phyloP scores from a whole-genome alignment of 2,113 vertebrate species.

The Pelecanus crispus region DNA sequence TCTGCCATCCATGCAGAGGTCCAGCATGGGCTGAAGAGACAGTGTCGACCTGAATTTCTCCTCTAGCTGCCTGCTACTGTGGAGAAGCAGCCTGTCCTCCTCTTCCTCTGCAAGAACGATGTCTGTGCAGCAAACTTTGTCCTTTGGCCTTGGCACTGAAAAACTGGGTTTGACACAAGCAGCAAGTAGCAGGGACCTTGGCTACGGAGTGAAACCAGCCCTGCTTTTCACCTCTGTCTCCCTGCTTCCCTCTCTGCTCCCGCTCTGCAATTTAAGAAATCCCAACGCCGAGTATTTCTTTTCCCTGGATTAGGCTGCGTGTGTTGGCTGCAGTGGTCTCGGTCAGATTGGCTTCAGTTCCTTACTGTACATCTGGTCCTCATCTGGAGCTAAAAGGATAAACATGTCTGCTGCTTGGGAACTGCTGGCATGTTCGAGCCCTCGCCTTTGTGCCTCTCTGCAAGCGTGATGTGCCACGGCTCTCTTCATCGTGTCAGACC shows the following conservation, averaged over 20 bases:
- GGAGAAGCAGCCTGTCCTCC: background rate
- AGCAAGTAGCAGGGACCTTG: background rate
- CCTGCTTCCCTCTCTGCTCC: background rate
- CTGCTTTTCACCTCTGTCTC: background rate
- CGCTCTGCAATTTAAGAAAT: background rate
- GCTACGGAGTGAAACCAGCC: background rate
- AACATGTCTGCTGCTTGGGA: conserved; percentile 36
- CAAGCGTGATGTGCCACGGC: background rate
- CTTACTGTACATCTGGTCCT: conserved; percentile 45
- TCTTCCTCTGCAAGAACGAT: background rate
- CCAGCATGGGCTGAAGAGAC: background rate
- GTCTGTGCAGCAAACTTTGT: background rate
- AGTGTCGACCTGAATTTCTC: background rate
- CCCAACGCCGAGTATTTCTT: background rate
- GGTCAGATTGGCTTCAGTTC: background rate
- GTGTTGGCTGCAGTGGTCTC: background rate
- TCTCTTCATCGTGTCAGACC: background rate
- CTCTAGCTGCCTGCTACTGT: background rate
- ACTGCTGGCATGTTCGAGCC: background rate
- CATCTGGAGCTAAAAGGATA: conserved; percentile 51
- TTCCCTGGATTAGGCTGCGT: background rate
- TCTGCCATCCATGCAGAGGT: background rate
- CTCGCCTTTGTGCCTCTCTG: background rate
- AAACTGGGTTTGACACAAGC: background rate
- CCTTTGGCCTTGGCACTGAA: background rate